These are phyloP conservation scores for Drosophila watanabei DNA, from an alignment of 1,140 invertebrate species.

Conservation along the genomic window DNA sequence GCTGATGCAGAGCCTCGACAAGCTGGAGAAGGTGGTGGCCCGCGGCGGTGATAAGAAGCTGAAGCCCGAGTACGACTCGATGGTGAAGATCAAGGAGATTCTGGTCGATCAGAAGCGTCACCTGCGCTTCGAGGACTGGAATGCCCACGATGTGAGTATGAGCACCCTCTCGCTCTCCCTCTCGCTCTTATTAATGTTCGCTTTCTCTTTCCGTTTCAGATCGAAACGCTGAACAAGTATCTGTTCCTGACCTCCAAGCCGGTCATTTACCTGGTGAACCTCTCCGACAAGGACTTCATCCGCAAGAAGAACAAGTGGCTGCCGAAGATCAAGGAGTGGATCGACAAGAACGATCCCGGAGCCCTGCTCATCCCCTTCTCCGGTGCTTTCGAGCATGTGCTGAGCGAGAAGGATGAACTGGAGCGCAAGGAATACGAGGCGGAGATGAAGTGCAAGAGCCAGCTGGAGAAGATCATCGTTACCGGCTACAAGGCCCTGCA, in stretches of 20 bases:
- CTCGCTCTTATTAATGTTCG: conserved; percentile 1
- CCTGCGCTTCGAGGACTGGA: conserved; percentile 97
- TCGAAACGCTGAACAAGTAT: conserved; percentile 98
- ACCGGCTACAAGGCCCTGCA: conserved; percentile 98
- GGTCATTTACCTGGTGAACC: conserved; percentile 98
- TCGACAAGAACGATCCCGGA: conserved; percentile 98
- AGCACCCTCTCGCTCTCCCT: neutral
- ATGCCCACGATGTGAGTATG: conserved; percentile 94
- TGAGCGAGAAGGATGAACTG: conserved; percentile 94
- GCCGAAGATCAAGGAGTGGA: conserved; percentile 99
- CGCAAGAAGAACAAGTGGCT: conserved; percentile 99
- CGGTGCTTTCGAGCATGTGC: conserved; percentile 94
- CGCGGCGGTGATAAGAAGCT: conserved; percentile 97
- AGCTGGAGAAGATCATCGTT: conserved; percentile 98
- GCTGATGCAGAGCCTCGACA: conserved; percentile 92
- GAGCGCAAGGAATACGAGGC: conserved; percentile 87
- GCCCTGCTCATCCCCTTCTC: conserved; percentile 97
- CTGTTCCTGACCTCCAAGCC: conserved; percentile 99
- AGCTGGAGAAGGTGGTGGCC: conserved; percentile 94
- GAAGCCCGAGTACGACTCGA: conserved; percentile 97
- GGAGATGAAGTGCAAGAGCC: conserved; percentile 87
- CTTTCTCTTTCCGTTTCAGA: conserved; percentile 88
- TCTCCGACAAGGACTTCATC: conserved; percentile 99
- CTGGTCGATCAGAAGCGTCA: conserved; percentile 97
- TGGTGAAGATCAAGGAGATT: conserved; percentile 94